Evolutionary conservation across 2,888 invertebrate genomes (phyloP).

Genomic region (Anodontia alba): DNA sequence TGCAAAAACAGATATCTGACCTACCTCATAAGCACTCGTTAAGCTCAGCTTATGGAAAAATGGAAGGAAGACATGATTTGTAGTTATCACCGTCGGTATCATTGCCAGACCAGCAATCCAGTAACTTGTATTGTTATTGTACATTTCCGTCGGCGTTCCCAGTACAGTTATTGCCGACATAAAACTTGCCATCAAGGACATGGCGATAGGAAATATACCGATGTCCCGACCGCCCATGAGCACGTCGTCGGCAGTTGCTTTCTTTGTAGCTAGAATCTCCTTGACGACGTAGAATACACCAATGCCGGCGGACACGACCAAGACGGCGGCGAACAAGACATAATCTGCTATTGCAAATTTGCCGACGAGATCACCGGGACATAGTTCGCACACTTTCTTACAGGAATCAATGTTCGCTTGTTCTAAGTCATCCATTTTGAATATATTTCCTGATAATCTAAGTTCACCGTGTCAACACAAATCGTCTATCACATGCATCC

Average conservation of each 20-base stretch:
- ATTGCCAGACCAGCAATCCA: constrained; percentile 87
- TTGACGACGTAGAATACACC: constrained; percentile 66
- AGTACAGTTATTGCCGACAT: constrained; percentile 95
- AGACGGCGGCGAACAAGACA: constrained; percentile 62
- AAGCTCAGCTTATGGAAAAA: constrained; percentile 77
- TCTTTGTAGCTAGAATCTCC: constrained; percentile 56
- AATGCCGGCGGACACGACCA: constrained; percentile 65
- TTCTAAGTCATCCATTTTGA: constrained; percentile 16
- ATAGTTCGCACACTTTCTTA: constrained; percentile 67
- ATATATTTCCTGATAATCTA: too few relatives aligned
- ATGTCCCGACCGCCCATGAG: constrained; percentile 70
- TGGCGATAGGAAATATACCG: constrained; percentile 90
- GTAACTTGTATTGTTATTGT: constrained; percentile 94
- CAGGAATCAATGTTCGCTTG: constrained; percentile 38
- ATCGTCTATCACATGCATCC: too few relatives aligned
- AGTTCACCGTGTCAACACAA: too few relatives aligned
- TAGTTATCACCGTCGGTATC: constrained; percentile 89
- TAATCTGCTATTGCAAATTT: constrained; percentile 65
- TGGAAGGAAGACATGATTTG: constrained; percentile 80
- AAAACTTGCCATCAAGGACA: constrained; percentile 96
- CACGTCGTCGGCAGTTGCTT: constrained; percentile 67
- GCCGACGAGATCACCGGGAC: constrained; percentile 66
- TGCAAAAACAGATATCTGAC: too few relatives aligned
- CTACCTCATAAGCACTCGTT: constrained; percentile 81
- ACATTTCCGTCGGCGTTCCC: constrained; percentile 97